These are phyloP conservation scores for Heterodera schachtii DNA, from an alignment of 1,140 invertebrate species.

Conservation along the genomic window DNA sequence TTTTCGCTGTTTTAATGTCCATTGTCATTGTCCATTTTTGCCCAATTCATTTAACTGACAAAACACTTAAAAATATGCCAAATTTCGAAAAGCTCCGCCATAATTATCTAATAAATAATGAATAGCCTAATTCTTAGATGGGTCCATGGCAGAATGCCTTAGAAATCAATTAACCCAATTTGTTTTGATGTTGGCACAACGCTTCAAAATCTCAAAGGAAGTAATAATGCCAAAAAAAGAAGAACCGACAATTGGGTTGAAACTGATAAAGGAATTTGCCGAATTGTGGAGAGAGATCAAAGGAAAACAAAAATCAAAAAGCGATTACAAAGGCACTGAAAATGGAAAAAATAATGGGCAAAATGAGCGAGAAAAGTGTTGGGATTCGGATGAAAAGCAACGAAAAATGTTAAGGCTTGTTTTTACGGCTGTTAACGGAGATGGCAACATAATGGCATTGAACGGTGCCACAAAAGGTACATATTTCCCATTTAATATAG, in stretches of 20 bases:
- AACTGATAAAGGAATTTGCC: neutral
- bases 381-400: neutral
- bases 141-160: neutral
- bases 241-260: neutral
- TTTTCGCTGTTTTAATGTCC: too few species aligned
- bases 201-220: neutral
- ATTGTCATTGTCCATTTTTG: too few species aligned
- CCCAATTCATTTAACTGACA: too few species aligned
- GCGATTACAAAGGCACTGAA: neutral
- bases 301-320: neutral
- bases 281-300: neutral
- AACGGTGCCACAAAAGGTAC: neutral
- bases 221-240: neutral
- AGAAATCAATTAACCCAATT: neutral
- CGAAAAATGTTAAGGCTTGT: neutral
- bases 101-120: too few species aligned
- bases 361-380: neutral
- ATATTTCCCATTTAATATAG: too few species aligned
- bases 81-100: too few species aligned
- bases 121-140: neutral
- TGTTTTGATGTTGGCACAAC: neutral
- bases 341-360: neutral
- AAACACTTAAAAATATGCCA: too few species aligned
- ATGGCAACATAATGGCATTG: neutral
- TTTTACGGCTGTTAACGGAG: neutral